phyloP scores from a whole-genome alignment of 1,140 invertebrate species.

The Hetaerina americana region DNA sequence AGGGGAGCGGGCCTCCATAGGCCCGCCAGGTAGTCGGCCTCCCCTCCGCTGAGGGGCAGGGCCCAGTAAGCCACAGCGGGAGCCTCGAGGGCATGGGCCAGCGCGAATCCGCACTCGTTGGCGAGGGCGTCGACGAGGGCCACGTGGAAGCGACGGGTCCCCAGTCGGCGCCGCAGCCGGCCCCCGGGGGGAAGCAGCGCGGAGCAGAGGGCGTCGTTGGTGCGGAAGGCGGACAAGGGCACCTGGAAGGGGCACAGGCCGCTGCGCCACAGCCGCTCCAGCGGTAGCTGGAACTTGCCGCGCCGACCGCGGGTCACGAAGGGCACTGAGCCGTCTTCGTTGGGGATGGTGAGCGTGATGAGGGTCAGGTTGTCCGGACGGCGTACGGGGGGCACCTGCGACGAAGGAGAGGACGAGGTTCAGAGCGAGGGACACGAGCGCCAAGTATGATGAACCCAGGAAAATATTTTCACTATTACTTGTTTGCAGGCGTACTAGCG shows the following conservation, averaged over 20 bases:
- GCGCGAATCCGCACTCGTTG: constrained; percentile 20
- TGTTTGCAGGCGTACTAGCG: too few species aligned
- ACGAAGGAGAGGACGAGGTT: too few species aligned
- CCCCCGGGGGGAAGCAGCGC: neutral
- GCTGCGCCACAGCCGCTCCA: neutral
- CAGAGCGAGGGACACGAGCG: too few species aligned
- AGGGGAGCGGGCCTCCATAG: neutral
- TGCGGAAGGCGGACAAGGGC: neutral
- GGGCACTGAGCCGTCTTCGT: neutral
- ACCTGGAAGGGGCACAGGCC: neutral
- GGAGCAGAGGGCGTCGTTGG: neutral
- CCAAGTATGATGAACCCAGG: too few species aligned
- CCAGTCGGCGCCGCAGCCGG: constrained; percentile 4
- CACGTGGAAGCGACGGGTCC: constrained; percentile 10
- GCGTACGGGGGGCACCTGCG: constrained; percentile 12
- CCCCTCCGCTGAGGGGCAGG: constrained; percentile 10
- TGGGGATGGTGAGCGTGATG: constrained; percentile 11
- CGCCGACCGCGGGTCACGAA: neutral
- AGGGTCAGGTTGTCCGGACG: constrained; percentile 9
- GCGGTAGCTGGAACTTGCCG: neutral
- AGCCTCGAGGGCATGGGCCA: constrained; percentile 14
- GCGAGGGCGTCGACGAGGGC: constrained; percentile 18
- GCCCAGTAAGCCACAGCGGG: constrained; percentile 18
- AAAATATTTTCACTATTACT: too few species aligned
- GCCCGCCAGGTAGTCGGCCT: neutral